phyloP scores from a whole-genome alignment of 2,113 vertebrate genomes.

The Epinephelus fuscoguttatus region DNA sequence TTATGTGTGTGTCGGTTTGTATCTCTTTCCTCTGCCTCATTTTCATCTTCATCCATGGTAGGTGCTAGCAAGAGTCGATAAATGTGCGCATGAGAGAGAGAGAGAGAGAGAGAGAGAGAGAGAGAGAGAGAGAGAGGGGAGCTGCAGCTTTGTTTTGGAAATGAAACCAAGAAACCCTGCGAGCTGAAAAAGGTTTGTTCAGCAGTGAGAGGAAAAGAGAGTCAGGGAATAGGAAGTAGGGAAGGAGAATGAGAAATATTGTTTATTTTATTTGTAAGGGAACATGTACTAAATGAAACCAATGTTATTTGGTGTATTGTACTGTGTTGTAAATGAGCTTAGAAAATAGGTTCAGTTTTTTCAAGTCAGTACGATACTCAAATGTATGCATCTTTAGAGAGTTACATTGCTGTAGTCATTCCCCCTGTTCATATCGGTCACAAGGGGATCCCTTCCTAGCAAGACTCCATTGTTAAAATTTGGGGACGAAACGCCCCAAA shows the following conservation, averaged over 20 bases:
- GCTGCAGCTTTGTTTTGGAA: background rate
- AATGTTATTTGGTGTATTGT: background rate
- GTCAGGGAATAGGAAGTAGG: background rate
- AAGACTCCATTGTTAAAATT: background rate
- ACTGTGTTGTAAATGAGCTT: background rate
- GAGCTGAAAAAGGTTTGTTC: background rate
- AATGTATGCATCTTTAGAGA: background rate
- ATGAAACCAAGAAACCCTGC: constrained; percentile 12
- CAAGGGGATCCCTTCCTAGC: background rate
- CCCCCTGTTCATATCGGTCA: background rate
- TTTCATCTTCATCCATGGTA: background rate
- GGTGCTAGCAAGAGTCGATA: background rate
- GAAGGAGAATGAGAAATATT: background rate
- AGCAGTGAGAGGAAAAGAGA: background rate
- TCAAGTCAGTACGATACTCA: background rate
- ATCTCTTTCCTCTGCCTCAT: background rate
- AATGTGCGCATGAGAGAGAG: constrained; percentile 1
- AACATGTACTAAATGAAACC: background rate
- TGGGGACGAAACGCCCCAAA: background rate
- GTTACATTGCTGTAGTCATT: background rate
- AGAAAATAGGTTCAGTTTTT: background rate
- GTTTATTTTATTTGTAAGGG: background rate
- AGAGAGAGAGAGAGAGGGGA: background rate
- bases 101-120: background rate
- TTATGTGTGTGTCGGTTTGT: background rate